Evolutionary conservation across 2,113 vertebrate species (phyloP).

Genomic region (Crotalus viridis): DNA sequence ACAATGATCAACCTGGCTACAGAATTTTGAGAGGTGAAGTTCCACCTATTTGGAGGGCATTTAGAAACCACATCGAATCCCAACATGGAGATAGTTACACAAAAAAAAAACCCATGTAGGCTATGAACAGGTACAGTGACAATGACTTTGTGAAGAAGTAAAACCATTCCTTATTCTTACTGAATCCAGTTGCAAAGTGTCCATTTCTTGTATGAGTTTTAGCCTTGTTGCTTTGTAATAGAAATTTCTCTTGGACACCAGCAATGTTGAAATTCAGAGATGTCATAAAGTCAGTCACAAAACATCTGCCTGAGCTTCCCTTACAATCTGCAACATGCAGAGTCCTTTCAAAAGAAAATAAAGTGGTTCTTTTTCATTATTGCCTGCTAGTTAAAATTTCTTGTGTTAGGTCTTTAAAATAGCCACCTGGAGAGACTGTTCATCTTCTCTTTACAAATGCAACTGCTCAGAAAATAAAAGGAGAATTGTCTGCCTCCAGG

Average conservation of each 20-base stretch:
- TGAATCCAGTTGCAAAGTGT: background rate
- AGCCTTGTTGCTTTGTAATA: background rate
- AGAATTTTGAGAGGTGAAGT: background rate
- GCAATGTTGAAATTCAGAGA: background rate
- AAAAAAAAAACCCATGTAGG: background rate
- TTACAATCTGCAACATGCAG: background rate
- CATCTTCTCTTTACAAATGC: fast-evolving
- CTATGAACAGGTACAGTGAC: background rate
- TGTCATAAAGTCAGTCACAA: background rate
- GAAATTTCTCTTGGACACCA: background rate
- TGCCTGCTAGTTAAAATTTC: background rate
- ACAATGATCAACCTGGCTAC: background rate
- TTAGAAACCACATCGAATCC: background rate
- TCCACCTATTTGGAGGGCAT: background rate
- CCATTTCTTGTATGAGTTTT: background rate
- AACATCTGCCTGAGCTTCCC: background rate
- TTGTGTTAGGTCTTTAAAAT: background rate
- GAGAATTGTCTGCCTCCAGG: background rate
- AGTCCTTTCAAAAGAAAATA: background rate
- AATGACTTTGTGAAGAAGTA: background rate
- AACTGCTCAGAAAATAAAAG: background rate
- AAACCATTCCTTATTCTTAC: background rate
- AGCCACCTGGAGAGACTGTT: background rate
- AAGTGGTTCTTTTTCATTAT: background rate
- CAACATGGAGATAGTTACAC: background rate